Evolutionary conservation across 2,888 invertebrate genomes (phyloP).

Genomic region (Cybosia mesomella): DNA sequence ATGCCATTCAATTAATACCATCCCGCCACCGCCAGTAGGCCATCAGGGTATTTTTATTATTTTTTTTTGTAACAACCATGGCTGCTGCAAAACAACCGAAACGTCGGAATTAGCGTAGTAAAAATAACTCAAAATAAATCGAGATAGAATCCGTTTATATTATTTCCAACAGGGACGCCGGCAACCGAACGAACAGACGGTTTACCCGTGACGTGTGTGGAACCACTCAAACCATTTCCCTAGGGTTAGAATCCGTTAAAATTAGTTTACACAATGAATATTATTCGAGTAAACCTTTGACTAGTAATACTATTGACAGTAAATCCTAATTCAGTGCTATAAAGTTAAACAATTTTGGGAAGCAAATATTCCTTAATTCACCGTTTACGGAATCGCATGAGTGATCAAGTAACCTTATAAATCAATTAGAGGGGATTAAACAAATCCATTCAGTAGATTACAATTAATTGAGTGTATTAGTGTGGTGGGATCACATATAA

Average conservation of each 20-base stretch:
- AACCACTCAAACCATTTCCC: not conserved
- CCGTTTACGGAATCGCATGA: not conserved
- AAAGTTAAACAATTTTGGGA: not conserved
- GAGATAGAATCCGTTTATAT: not conserved
- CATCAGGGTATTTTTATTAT: too few species aligned
- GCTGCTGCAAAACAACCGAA: not conserved
- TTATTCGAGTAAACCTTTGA: not conserved
- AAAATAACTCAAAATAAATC: too few species aligned
- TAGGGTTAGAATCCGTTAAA: not conserved
- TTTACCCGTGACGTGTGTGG: not conserved
- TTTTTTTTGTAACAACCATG: too few species aligned
- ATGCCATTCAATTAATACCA: too few species aligned
- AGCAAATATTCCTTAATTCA: not conserved
- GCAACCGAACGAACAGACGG: not conserved
- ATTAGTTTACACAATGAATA: not conserved
- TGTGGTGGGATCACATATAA: not conserved
- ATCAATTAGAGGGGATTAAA: slow-evolving; percentile 2
- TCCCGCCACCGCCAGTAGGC: too few species aligned
- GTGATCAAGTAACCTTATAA: slow-evolving; percentile 1
- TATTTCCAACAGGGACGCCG: not conserved
- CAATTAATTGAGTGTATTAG: slow-evolving; percentile 10
- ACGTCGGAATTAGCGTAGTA: too few species aligned
- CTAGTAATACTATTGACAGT: not conserved
- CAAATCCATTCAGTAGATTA: slow-evolving; percentile 3
- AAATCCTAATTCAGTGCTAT: not conserved